These are phyloP conservation scores for Ashinkailepas kermadecensis DNA, from an alignment of 2,888 invertebrate genomes.

Conservation along the genomic window DNA sequence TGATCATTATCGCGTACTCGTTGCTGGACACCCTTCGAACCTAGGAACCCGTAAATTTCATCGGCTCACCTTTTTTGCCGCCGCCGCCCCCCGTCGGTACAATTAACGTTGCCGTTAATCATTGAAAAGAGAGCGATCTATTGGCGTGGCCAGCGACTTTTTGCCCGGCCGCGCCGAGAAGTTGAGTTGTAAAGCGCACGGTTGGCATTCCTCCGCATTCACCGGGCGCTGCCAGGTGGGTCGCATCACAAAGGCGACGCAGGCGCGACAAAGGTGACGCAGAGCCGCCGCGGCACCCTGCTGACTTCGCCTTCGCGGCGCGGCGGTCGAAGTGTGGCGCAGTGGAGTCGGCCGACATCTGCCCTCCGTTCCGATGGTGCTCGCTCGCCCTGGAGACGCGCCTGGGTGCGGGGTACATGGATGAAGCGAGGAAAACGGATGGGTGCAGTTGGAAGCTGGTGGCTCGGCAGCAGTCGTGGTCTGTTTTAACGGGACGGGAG, in stretches of 20 bases:
- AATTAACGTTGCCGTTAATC: conserved; percentile 14
- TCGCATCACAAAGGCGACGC: too few species aligned
- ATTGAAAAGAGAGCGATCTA: neutral
- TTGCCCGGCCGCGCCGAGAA: neutral
- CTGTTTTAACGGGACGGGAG: too few species aligned
- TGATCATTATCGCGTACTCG: conserved; percentile 5
- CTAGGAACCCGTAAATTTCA: neutral
- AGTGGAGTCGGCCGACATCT: neutral
- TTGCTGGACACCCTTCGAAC: neutral
- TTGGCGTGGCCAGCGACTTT: neutral
- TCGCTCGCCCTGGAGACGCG: too few species aligned
- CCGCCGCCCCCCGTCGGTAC: neutral
- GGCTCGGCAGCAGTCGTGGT: too few species aligned
- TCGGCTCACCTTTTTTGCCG: neutral
- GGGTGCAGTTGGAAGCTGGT: too few species aligned
- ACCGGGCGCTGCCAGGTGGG: neutral
- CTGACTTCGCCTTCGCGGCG: neutral
- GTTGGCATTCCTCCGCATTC: conserved; percentile 1
- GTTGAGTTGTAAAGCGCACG: neutral
- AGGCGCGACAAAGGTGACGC: neutral
- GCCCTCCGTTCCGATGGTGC: too few species aligned
- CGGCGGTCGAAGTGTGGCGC: neutral
- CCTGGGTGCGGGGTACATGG: too few species aligned
- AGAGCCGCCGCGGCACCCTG: neutral
- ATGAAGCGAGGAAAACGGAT: too few species aligned